A percentile compares a stretch with the other conserved stretches of the same genome.
Conservation (phyloP, 2,888 invertebrate species). For the Agrilus cyanescens region DNA sequence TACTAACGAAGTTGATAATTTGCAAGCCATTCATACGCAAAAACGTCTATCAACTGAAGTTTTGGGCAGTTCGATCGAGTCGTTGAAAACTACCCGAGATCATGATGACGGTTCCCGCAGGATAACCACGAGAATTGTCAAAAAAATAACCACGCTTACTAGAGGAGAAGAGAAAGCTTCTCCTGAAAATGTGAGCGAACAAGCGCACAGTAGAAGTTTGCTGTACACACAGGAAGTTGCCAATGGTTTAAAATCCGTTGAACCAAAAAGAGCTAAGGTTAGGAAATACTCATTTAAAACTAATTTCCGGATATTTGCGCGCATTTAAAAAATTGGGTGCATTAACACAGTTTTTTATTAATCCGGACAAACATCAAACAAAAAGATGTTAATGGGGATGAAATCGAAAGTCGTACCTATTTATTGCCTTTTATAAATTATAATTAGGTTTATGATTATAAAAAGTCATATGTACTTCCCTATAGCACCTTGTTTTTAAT, state of each 20-base stretch:
- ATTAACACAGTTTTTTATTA: no score
- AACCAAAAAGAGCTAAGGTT: constrained; percentile 71
- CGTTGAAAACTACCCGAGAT: constrained; percentile 70
- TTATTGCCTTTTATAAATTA: no score
- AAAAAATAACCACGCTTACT: constrained; percentile 80
- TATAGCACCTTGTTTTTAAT: no score
- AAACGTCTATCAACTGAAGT: constrained; percentile 75
- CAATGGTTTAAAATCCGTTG: constrained; percentile 41
- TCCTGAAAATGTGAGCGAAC: constrained; percentile 55
- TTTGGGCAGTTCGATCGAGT: constrained; percentile 72
- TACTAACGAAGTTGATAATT: constrained; percentile 35
- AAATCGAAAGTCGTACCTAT: no score
- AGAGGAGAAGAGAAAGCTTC: constrained; percentile 72
- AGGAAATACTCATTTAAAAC: constrained; percentile 17
- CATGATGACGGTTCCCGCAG: constrained; percentile 68
- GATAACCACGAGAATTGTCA: constrained; percentile 75
- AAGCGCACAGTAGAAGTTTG: constrained; percentile 42
- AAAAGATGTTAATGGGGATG: no score
- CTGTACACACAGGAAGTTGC: constrained; percentile 45
- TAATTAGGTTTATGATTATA: no score
- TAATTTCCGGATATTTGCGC: constrained; percentile 7
- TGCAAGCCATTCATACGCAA: constrained; percentile 72
- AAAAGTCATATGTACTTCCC: no score
- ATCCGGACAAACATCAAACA: no score
- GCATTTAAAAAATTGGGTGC: no score